phyloP scores from a whole-genome alignment of 2,888 invertebrate genomes.

The Teleiodes luculella region DNA sequence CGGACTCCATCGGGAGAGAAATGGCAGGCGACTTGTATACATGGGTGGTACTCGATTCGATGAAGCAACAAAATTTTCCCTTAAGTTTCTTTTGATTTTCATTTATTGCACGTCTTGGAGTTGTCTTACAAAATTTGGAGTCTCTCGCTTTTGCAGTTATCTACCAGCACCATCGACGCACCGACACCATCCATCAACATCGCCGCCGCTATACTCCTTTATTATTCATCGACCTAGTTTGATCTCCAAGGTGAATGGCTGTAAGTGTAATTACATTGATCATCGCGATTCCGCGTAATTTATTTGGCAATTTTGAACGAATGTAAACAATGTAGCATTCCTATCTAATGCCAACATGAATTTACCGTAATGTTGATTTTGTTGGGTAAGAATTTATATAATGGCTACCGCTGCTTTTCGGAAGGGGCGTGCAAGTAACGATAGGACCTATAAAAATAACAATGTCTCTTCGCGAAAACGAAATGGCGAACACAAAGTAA shows the following conservation, averaged over 20 bases:
- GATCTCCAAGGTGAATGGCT: slow-evolving; percentile 3
- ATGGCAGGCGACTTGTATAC: too few species aligned
- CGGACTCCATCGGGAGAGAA: too few species aligned
- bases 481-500: background rate
- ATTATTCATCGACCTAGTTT: slow-evolving; percentile 10
- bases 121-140: too few species aligned
- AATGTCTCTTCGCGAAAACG: background rate
- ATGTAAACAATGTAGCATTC: background rate
- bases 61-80: too few species aligned
- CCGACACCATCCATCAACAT: slow-evolving; percentile 7
- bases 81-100: too few species aligned
- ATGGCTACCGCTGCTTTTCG: background rate
- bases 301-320: background rate
- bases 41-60: too few species aligned
- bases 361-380: background rate
- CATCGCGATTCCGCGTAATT: slow-evolving; percentile 2
- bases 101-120: too few species aligned
- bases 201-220: background rate
- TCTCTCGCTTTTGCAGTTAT: too few species aligned
- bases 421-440: background rate
- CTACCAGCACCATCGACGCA: background rate
- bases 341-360: background rate
- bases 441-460: background rate
- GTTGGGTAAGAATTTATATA: background rate
- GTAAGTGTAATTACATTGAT: background rate